Conservation (phyloP, 2,797 vertebrate species). For the Orestias chungarensis region DNA sequence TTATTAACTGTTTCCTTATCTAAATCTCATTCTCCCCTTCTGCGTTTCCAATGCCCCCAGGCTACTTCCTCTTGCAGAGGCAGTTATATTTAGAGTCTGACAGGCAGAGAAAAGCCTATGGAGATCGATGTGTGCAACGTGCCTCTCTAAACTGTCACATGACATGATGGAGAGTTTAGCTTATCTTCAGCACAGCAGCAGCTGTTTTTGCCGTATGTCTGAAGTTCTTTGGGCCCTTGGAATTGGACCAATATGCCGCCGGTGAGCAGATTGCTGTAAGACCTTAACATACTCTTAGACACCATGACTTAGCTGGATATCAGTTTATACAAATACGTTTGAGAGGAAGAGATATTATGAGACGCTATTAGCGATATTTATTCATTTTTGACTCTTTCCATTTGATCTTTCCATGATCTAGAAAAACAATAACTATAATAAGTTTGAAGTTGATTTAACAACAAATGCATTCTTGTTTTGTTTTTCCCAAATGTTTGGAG, state of each 20-base stretch:
- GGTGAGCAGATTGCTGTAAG: conserved; percentile 63
- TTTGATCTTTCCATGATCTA: conserved; percentile 18
- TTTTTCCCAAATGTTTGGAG: conserved; percentile 54
- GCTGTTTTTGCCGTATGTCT: conserved; percentile 68
- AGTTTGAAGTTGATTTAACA: background rate
- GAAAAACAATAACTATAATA: conserved; percentile 17
- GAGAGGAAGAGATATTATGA: conserved; percentile 29
- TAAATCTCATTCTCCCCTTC: conserved; percentile 2
- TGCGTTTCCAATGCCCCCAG: conserved; percentile 29
- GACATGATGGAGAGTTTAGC: conserved; percentile 72
- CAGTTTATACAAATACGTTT: conserved; percentile 18
- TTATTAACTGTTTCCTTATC: conserved; percentile 51
- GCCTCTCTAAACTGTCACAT: conserved; percentile 65
- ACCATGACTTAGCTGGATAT: conserved; percentile 54
- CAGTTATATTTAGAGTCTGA: conserved; percentile 68
- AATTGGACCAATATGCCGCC: conserved; percentile 60
- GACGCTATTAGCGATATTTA: background rate
- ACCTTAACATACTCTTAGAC: conserved; percentile 57
- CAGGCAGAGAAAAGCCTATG: conserved; percentile 60
- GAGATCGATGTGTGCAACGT: conserved; percentile 67
- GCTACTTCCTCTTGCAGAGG: conserved; percentile 42
- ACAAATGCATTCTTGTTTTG: conserved; percentile 22
- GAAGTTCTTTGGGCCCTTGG: conserved; percentile 61
- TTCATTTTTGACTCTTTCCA: conserved; percentile 17
- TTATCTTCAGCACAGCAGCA: conserved; percentile 64